A percentile compares a stretch with the other conserved stretches of the same genome.
These are phyloP conservation scores for Onychomys leucogaster DNA, from an alignment of 2,797 vertebrate genomes.

Conservation along the genomic window DNA sequence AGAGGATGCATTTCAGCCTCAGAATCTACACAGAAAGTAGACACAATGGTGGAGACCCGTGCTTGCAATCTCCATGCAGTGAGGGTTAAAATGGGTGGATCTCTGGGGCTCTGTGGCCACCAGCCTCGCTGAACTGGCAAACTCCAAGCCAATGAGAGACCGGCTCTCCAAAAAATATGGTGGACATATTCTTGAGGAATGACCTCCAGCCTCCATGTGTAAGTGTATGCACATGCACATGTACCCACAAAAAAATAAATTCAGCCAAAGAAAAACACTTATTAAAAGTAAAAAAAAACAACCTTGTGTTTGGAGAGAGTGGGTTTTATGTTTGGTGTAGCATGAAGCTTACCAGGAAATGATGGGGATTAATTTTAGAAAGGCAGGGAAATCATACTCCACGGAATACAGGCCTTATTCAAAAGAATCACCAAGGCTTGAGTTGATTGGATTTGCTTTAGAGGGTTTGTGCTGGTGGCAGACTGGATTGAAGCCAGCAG, in stretches of 20 bases:
- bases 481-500: background rate
- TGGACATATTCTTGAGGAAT: background rate
- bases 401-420: background rate
- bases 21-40: background rate
- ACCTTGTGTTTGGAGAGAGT: accelerated
- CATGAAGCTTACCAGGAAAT: background rate
- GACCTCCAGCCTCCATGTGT: background rate
- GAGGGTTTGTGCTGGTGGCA: background rate
- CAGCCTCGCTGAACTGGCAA: background rate
- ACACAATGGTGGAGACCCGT: background rate
- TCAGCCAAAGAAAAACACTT: background rate
- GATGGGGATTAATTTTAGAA: background rate
- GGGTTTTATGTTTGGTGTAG: background rate
- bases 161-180: background rate
- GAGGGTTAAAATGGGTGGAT: background rate
- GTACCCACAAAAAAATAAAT: background rate
- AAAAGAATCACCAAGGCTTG: background rate
- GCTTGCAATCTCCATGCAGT: accelerated
- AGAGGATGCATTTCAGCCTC: background rate
- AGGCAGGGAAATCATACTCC: background rate
- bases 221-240: background rate
- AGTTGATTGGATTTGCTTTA: conserved; percentile 23
- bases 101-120: background rate
- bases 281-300: background rate
- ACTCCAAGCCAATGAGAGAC: background rate